These are phyloP conservation scores for Ciconia nigra DNA, from an alignment of 2,797 vertebrate genomes.

Conservation along the genomic window DNA sequence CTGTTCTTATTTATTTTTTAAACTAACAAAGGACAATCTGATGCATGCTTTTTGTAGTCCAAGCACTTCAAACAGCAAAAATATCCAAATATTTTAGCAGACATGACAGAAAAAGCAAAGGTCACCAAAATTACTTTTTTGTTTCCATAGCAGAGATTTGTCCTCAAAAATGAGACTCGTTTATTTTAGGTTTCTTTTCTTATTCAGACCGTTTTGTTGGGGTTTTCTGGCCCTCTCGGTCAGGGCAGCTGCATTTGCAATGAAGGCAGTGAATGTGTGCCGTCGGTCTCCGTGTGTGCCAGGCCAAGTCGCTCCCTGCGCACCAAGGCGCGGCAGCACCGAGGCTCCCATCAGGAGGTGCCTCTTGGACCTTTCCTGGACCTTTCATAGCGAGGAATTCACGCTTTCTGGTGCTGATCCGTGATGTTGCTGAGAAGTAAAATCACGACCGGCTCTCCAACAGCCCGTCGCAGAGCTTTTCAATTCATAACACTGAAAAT, in stretches of 20 bases:
- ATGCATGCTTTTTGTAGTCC: not conserved
- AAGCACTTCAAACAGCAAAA: not conserved
- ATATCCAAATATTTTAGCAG: not conserved
- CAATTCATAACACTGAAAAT: fast-evolving
- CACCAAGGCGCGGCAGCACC: not conserved
- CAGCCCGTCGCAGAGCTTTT: not conserved
- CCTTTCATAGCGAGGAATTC: fast-evolving
- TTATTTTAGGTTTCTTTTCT: not conserved
- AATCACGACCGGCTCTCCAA: fast-evolving
- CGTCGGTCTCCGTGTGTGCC: not conserved
- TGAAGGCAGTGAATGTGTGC: not conserved
- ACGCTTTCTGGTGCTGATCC: fast-evolving
- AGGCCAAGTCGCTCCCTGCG: not conserved
- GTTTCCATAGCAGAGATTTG: fast-evolving
- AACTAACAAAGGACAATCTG: not conserved
- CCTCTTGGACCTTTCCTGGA: no score
- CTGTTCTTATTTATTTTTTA: not conserved
- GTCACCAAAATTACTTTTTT: not conserved
- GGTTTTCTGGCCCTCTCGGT: not conserved
- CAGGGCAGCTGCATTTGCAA: not conserved
- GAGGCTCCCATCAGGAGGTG: no score
- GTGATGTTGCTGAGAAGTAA: not conserved
- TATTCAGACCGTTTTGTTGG: not conserved
- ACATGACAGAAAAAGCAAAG: not conserved
- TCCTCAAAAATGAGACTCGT: not conserved